These are phyloP conservation scores for Dinomys branickii DNA, from an alignment of 2,113 vertebrate species.

Conservation along the genomic window DNA sequence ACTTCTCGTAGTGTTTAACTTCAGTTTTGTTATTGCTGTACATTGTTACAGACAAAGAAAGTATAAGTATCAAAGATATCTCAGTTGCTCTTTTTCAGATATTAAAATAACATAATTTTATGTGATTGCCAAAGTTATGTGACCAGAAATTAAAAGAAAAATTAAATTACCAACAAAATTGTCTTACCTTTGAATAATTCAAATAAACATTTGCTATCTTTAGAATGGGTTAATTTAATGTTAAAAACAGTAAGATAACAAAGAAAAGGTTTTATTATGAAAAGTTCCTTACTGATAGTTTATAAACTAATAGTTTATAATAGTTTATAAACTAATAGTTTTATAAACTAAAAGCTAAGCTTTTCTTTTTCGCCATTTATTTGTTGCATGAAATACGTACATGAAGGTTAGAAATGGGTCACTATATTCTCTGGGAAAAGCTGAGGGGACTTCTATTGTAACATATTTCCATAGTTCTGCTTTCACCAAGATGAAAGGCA, in stretches of 20 bases:
- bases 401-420: not conserved
- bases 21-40: not conserved
- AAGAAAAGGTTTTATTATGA: not conserved
- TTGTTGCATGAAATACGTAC: not conserved
- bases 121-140: not conserved
- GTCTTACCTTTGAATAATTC: not conserved
- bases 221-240: not conserved
- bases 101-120: not conserved
- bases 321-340: too few relatives aligned
- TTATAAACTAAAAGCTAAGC: too few relatives aligned
- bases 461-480: not conserved
- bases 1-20: not conserved
- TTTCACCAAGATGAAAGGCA: not conserved
- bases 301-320: too few relatives aligned
- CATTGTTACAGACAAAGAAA: not conserved
- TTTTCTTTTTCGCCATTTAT: not conserved
- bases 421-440: not conserved
- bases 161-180: not conserved
- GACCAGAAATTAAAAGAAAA: not conserved
- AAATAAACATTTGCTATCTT: not conserved
- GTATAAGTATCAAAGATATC: not conserved
- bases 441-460: slow-evolving; percentile 17
- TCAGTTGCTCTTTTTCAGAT: not conserved
- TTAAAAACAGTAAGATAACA: not conserved
- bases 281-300: not conserved